Evolutionary conservation across 2,888 invertebrate species (phyloP), one percentile per base, ranked within the genome.

Genomic region (Tupiocoris notatus): DNA sequence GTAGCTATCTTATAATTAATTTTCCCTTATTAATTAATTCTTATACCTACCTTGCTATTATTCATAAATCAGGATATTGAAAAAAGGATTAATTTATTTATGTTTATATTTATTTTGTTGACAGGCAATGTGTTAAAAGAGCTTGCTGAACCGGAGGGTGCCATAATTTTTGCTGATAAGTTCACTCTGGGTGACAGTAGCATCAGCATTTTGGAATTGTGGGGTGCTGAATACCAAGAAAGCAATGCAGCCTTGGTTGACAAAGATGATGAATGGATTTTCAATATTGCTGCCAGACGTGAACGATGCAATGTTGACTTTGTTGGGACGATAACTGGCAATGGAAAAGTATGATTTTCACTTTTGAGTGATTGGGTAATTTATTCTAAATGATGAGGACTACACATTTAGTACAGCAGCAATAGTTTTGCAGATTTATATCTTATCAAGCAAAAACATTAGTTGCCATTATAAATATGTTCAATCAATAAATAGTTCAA

Each of bases 151-250:
- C 98, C 98, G 0, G 90, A 91, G 2, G 98, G 98, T 0, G 98
- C 97, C 0, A 88, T 94, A 0, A 95, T 98, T 78, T 93, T 92
- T 82, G 91, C 93, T 0, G 89, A 91, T 78, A 89, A 90, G 82
- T 96, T 97, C 83, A 91, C 94, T 79, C 86, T 98, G 24, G 98
- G 98, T 0, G 98, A 99, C 86, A 94, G 95, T 0, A 98, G 96
- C 1, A 91, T 98, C 73, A 96, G 92, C 73, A 91, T 94, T 0
- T 85, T 98, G 77, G 98, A 99, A 83, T 85, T 99, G 1, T 99
- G 98, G 98, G 98, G 97, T 0, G 98, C 98, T 0, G 98, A 98
- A 84, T 98, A 98, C 84, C 98, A 98, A 84, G 97, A 98, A 84
- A 96, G 94, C 81, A 90, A 98, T 83, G 98, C 98, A 0, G 86